phyloP scores from a whole-genome alignment of 92 coral and sea anemone genomes.

The Blastomussa wellsi region DNA sequence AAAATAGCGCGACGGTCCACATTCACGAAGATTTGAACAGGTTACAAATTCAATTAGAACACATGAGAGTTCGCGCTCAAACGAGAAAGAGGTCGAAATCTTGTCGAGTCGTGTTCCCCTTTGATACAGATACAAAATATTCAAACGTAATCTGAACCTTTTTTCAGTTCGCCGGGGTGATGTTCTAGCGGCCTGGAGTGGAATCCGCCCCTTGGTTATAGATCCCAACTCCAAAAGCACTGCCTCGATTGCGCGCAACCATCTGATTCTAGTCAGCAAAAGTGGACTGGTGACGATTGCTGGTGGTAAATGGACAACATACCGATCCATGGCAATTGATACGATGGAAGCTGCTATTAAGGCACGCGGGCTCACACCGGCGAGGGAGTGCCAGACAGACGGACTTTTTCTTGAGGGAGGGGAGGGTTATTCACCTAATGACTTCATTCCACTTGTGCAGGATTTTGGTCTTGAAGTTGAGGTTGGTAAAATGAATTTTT shows the following conservation, averaged over 20 bases:
- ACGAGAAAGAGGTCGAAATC: neutral
- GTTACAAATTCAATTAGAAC: neutral
- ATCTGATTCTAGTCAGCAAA: slow-evolving; percentile 87
- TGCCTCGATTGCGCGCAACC: slow-evolving; percentile 93
- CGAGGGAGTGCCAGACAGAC: slow-evolving; percentile 88
- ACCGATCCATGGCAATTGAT: slow-evolving; percentile 92
- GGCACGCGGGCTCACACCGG: slow-evolving; percentile 79
- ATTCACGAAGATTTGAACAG: neutral
- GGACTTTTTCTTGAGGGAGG: slow-evolving; percentile 96
- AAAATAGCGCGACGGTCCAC: neutral
- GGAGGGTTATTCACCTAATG: slow-evolving; percentile 82
- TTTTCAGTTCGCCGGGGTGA: slow-evolving; percentile 89
- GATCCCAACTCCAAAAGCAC: slow-evolving; percentile 95
- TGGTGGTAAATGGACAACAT: slow-evolving; percentile 99
- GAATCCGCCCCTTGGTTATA: slow-evolving; percentile 90
- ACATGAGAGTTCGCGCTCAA: neutral
- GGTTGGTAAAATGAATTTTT: slow-evolving; percentile 48
- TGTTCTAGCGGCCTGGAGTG: slow-evolving; percentile 97
- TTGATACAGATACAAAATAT: neutral
- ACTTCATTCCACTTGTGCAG: slow-evolving; percentile 82
- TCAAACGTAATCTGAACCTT: neutral
- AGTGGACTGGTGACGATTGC: slow-evolving; percentile 95
- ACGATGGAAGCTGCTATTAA: slow-evolving; percentile 92
- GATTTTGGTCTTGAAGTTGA: slow-evolving; percentile 95
- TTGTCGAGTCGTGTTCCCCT: no score